Conservation (phyloP, 2,797 vertebrate genomes). For the Arctocebus calabarensis region DNA sequence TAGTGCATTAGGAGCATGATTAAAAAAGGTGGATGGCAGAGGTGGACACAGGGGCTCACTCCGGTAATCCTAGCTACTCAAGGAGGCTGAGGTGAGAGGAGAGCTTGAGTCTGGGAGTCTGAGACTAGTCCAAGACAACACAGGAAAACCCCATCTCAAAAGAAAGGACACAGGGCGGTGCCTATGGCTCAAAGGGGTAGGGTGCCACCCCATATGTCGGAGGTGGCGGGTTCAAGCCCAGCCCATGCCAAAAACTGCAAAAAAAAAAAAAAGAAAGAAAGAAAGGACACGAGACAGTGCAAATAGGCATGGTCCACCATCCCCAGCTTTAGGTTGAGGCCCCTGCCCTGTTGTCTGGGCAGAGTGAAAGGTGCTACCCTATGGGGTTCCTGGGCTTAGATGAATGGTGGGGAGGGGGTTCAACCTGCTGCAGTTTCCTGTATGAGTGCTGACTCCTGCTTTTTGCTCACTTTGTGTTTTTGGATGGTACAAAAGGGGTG, state of each 20-base stretch:
- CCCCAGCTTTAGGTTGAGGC: neutral
- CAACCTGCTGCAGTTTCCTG: neutral
- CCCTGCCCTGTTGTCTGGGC: neutral
- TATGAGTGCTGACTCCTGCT: rapidly evolving
- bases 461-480: neutral
- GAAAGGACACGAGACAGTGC: neutral
- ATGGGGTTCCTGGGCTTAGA: neutral
- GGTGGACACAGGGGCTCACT: neutral
- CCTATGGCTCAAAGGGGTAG: no score
- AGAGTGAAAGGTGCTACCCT: neutral
- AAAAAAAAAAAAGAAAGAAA: no score
- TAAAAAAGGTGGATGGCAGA: neutral
- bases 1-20: neutral
- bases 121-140: neutral
- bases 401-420: rapidly evolving
- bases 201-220: no score
- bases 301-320: rapidly evolving
- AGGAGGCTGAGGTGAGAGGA: neutral
- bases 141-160: neutral
- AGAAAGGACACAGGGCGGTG: neutral
- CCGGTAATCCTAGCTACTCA: neutral
- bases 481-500: neutral
- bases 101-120: neutral
- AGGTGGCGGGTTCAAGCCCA: no score
- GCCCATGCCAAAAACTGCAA: no score